Conservation (phyloP, 2,797 vertebrate genomes). For the Spinus pinus region DNA sequence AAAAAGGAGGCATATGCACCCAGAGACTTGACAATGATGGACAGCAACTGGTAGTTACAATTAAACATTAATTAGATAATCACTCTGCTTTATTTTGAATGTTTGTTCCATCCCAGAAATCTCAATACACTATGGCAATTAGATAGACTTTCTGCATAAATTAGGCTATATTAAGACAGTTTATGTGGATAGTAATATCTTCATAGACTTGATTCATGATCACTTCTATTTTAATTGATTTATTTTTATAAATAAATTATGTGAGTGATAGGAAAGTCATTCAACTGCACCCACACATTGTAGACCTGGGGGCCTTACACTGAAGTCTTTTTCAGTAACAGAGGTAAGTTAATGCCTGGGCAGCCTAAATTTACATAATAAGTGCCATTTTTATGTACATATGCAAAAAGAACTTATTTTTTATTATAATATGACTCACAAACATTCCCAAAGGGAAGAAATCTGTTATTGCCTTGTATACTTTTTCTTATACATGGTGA, state of each 20-base stretch:
- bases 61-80: not conserved
- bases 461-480: not conserved
- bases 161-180: not conserved
- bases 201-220: not conserved
- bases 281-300: not conserved
- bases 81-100: not conserved
- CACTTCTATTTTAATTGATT: conserved; percentile 13
- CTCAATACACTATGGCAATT: conserved; percentile 28
- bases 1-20: not conserved
- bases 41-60: not conserved
- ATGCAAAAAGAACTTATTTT: not conserved
- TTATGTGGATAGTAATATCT: not conserved
- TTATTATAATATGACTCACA: not conserved
- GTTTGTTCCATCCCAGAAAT: conserved; percentile 6
- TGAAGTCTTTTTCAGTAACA: not conserved
- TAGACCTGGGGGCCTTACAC: not conserved
- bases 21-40: not conserved
- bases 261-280: not conserved
- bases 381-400: not conserved
- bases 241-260: not conserved
- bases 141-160: not conserved
- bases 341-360: not conserved
- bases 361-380: conserved; percentile 33
- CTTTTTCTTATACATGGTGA: not conserved
- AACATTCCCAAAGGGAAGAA: conserved; percentile 2